These are phyloP conservation scores for Stictocephala bisonia DNA, from an alignment of 2,888 invertebrate genomes.

Conservation along the genomic window DNA sequence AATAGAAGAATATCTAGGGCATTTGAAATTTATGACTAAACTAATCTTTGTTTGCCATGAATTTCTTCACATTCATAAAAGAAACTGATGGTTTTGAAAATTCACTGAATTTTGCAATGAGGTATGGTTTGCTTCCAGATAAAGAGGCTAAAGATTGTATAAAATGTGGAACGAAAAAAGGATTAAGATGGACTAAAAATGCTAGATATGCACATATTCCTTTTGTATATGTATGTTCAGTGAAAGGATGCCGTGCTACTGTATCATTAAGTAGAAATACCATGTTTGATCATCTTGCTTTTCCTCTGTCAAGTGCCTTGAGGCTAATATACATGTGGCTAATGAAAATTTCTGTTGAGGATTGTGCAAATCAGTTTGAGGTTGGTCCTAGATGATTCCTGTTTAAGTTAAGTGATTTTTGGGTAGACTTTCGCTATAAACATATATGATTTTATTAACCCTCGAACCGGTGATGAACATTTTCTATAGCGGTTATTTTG, in stretches of 20 bases:
- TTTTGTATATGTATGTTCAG: not conserved
- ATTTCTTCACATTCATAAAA: not conserved
- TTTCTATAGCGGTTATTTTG: no score
- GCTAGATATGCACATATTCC: not conserved
- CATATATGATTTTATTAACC: no score
- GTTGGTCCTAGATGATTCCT: no score
- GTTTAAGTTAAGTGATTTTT: not conserved
- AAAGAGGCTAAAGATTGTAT: not conserved
- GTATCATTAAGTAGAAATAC: conserved; percentile 9
- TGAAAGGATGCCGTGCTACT: not conserved
- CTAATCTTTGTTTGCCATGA: not conserved
- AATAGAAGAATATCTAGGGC: no score
- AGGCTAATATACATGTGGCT: conserved; percentile 28
- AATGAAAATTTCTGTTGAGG: not conserved
- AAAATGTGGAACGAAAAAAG: not conserved
- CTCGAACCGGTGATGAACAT: no score
- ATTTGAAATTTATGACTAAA: no score
- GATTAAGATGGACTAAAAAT: not conserved
- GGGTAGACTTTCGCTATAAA: no score
- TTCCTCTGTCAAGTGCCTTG: conserved; percentile 2
- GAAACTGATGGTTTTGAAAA: conserved; percentile 23
- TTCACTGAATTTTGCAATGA: conserved; percentile 15
- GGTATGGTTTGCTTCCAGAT: conserved; percentile 17
- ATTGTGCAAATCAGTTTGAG: conserved; percentile 2
- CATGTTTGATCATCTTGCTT: not conserved